Conservation (phyloP, 2,113 vertebrate species). For the Gila orcuttii region DNA sequence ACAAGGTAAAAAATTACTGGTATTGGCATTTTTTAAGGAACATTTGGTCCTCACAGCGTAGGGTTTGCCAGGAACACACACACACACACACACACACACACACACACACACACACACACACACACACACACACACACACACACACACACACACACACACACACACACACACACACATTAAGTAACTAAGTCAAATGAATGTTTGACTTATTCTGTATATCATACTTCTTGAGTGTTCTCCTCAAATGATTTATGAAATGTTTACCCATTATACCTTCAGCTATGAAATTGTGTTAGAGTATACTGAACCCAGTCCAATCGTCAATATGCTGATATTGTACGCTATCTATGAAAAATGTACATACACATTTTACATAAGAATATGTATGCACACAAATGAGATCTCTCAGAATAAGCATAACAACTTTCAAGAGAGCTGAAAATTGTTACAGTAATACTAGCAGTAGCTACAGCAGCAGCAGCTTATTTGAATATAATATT, state of each 20-base stretch:
- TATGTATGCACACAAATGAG: neutral
- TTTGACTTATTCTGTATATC: neutral
- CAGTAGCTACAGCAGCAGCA: neutral
- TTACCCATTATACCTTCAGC: neutral
- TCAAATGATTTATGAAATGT: neutral
- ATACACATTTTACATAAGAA: neutral
- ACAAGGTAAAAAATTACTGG: too few species aligned
- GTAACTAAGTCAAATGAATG: neutral
- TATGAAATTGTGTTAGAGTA: neutral
- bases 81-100: neutral
- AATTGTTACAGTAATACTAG: neutral
- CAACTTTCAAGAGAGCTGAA: neutral
- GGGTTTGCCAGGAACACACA: neutral
- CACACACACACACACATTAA: too few species aligned
- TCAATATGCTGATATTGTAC: neutral
- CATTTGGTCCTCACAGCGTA: too few species aligned
- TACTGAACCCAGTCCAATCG: neutral
- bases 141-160: neutral
- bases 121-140: neutral
- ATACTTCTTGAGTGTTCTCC: neutral
- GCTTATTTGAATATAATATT: conserved; percentile 25
- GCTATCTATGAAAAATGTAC: neutral
- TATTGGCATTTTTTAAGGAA: too few species aligned
- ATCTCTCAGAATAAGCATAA: neutral
- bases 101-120: neutral